These are phyloP conservation scores for Crossoptilon crossoptilon DNA, from an alignment of 2,797 vertebrate genomes.

Conservation along the genomic window DNA sequence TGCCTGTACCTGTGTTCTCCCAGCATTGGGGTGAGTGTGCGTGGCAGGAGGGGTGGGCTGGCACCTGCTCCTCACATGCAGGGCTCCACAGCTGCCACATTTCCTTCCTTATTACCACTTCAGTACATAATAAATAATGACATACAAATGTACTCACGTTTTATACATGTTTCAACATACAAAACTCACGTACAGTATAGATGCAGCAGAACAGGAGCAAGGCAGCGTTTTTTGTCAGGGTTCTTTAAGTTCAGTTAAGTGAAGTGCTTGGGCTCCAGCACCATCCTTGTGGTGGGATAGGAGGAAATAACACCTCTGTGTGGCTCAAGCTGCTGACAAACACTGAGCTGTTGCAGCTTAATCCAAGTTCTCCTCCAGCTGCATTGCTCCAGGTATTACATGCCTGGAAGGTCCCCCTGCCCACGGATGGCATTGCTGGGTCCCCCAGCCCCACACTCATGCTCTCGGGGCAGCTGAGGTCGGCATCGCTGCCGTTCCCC, in stretches of 20 bases:
- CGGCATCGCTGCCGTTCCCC: neutral
- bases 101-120: neutral
- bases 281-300: neutral
- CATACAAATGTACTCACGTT: no score
- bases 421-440: neutral
- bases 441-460: no score
- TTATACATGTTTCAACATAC: fast-evolving
- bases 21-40: fast-evolving
- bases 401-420: neutral
- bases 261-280: neutral
- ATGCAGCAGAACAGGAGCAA: neutral
- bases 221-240: neutral
- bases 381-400: neutral
- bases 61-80: neutral
- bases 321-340: neutral
- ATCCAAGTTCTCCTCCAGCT: neutral
- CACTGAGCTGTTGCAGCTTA: neutral
- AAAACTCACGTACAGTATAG: neutral
- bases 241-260: neutral
- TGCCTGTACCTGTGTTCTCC: fast-evolving
- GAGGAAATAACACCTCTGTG: neutral
- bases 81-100: neutral
- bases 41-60: neutral
- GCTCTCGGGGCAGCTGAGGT: neutral
- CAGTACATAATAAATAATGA: neutral